Evolutionary conservation across 2,797 vertebrate genomes (phyloP).

Genomic region (Bradypodion ventrale): DNA sequence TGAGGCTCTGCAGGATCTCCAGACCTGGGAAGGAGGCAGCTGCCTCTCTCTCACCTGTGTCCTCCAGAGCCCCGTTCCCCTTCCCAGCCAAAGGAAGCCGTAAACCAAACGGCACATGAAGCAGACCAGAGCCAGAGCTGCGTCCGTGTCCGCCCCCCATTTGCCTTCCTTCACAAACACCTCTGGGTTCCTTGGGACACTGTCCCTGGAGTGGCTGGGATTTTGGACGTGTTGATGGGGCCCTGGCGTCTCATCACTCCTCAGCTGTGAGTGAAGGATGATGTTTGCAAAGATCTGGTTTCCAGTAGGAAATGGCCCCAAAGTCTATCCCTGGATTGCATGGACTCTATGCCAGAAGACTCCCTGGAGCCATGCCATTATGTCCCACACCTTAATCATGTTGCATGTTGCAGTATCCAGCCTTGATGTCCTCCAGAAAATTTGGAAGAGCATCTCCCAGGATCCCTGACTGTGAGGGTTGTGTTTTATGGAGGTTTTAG

Average conservation of each 20-base stretch:
- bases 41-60: neutral
- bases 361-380: neutral
- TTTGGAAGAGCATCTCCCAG: neutral
- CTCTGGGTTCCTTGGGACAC: neutral
- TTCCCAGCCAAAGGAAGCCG: neutral
- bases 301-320: neutral
- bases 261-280: neutral
- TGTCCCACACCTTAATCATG: neutral
- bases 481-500: no score
- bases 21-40: neutral
- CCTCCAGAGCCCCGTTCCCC: neutral
- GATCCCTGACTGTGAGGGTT: neutral
- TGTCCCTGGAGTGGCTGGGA: neutral
- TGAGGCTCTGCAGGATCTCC: neutral
- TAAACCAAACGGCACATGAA: constrained; percentile 7
- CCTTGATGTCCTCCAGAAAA: no score
- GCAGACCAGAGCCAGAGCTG: neutral
- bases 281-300: neutral
- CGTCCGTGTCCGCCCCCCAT: neutral
- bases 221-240: constrained; percentile 17
- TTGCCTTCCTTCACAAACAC: constrained; percentile 30
- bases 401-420: no score
- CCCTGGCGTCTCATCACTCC: constrained; percentile 4
- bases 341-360: neutral
- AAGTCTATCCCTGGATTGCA: constrained; percentile 2